Evolutionary conservation across 1,140 invertebrate species (phyloP).

Genomic region (Meloidogyne hapla): DNA sequence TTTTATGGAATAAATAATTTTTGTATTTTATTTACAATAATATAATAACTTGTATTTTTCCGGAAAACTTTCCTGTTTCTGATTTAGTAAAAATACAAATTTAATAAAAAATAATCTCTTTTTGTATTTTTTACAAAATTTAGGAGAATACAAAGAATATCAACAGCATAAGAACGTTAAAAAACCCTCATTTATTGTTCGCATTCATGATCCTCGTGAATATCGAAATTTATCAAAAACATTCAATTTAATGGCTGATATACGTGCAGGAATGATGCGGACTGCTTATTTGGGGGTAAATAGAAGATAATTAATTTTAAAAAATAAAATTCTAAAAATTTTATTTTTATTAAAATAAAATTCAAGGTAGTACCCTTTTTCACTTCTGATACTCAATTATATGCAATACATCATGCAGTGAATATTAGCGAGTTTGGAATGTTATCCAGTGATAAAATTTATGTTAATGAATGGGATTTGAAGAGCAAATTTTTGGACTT

Average conservation of each 20-base stretch:
- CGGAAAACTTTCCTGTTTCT: too few species aligned
- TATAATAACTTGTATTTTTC: too few species aligned
- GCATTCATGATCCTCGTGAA: constrained; percentile 52
- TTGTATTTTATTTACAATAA: not conserved
- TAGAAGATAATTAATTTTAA: too few species aligned
- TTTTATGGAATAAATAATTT: not conserved
- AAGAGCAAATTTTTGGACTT: constrained; percentile 57
- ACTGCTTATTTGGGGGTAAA: constrained; percentile 53
- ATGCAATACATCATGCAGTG: constrained; percentile 43
- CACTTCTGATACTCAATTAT: constrained; percentile 45
- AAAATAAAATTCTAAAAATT: too few species aligned
- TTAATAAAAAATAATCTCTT: too few species aligned
- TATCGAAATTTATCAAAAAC: constrained; percentile 49
- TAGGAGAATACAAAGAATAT: not conserved
- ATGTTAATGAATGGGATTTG: constrained; percentile 53
- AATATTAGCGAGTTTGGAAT: constrained; percentile 32
- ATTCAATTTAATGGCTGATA: constrained; percentile 58
- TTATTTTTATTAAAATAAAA: not conserved
- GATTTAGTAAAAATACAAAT: too few species aligned
- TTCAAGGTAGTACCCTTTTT: constrained; percentile 48
- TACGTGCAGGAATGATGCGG: constrained; percentile 55
- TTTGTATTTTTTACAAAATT: constrained; percentile 4
- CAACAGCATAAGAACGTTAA: constrained; percentile 13
- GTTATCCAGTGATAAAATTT: constrained; percentile 28
- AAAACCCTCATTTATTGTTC: constrained; percentile 39